A percentile compares a stretch with the other conserved stretches of the same genome.
phyloP scores from a whole-genome alignment of 2,888 invertebrate species.

The Athalia rosae region DNA sequence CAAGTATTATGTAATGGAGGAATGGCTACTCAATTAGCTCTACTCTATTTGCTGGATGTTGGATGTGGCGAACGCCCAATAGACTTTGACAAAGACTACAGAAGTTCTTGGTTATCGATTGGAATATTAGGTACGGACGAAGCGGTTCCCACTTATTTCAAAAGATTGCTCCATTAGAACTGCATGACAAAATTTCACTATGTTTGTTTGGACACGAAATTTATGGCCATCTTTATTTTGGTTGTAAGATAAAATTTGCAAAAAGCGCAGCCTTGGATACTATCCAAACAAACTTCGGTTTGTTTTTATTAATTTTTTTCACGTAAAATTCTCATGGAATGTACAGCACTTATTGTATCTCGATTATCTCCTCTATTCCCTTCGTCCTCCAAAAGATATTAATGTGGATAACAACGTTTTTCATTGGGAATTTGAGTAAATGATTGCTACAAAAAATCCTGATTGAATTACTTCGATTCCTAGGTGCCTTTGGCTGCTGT shows the following conservation, averaged over 20 bases:
- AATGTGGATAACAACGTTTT: no score
- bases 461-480: conserved; percentile 19
- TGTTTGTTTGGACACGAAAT: not conserved
- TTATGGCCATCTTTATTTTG: not conserved
- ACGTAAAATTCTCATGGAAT: not conserved
- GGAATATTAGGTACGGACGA: conserved; percentile 81
- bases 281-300: not conserved
- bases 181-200: not conserved
- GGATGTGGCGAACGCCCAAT: conserved; percentile 87
- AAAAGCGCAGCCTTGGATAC: conserved; percentile 8
- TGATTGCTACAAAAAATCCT: no score
- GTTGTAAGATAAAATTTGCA: not conserved
- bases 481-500: conserved; percentile 85
- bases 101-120: conserved; percentile 88
- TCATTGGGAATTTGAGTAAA: no score
- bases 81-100: conserved; percentile 84
- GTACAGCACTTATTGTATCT: no score
- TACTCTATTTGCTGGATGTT: conserved; percentile 86
- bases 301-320: not conserved
- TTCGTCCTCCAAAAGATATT: no score
- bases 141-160: no score
- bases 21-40: conserved; percentile 86
- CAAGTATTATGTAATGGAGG: conserved; percentile 94
- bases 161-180: not conserved
- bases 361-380: no score